phyloP scores from a whole-genome alignment of 2,888 invertebrate species.

The Diarsia dahlii region DNA sequence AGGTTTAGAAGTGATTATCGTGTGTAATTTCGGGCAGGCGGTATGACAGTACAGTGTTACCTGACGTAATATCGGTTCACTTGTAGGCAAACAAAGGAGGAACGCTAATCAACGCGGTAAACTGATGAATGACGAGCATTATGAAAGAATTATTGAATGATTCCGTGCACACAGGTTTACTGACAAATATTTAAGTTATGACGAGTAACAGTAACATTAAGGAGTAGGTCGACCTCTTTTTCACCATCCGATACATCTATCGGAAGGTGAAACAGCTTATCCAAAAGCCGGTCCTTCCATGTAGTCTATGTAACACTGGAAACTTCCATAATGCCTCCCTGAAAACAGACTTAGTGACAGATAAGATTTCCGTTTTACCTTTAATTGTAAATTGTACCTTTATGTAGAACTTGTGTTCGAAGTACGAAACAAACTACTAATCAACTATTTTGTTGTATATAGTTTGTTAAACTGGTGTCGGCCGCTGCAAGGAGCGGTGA shows the following conservation, averaged over 20 bases:
- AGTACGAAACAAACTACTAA: not conserved
- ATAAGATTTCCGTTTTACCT: not conserved
- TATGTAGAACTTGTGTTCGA: not conserved
- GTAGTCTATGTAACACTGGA: not conserved
- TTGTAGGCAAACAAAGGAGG: conserved; percentile 72
- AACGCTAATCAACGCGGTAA: conserved; percentile 74
- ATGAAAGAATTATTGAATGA: conserved; percentile 69
- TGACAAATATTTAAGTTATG: conserved; percentile 32
- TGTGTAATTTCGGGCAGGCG: conserved; percentile 43
- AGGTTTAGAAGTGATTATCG: conserved; percentile 64
- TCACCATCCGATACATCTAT: not conserved
- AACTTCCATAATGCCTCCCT: not conserved
- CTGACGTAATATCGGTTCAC: conserved; percentile 77
- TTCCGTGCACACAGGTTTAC: conserved; percentile 37
- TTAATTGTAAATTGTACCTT: not conserved
- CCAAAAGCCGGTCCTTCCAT: not conserved
- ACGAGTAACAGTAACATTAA: conserved; percentile 2
- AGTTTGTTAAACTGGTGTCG: conserved; percentile 20
- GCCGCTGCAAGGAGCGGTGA: conserved; percentile 43
- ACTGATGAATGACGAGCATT: conserved; percentile 71
- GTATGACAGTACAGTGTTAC: conserved; percentile 76
- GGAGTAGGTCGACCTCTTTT: not conserved
- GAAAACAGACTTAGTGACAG: not conserved
- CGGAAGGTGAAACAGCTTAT: not conserved
- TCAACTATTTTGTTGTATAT: not conserved